Percentiles rank a stretch among this genome's conserved stretches.
These are phyloP conservation scores for Natator depressus DNA, from an alignment of 2,113 vertebrate species.

Conservation along the genomic window DNA sequence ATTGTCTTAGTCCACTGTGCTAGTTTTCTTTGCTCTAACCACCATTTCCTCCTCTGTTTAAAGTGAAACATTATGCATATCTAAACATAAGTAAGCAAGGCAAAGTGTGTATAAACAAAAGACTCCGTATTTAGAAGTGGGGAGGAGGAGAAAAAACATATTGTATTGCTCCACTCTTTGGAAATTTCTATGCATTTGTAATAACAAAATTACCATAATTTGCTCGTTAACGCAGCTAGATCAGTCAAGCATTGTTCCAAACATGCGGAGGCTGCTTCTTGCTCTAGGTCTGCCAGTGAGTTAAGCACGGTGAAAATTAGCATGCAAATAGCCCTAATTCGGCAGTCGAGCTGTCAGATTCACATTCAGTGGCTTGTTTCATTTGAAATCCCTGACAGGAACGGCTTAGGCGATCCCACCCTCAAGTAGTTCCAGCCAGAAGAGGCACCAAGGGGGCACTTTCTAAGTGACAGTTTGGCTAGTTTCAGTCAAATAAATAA, in stretches of 20 bases:
- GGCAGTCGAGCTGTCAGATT: conserved; percentile 83
- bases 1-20: not conserved
- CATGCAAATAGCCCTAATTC: conserved; percentile 90
- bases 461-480: conserved; percentile 84
- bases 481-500: conserved; percentile 74
- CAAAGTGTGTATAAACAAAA: conserved; percentile 78
- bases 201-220: conserved; percentile 92
- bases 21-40: not conserved
- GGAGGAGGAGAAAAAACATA: conserved; percentile 79
- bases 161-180: conserved; percentile 82
- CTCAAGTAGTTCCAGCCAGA: conserved; percentile 78
- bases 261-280: conserved; percentile 72
- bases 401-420: conserved; percentile 76
- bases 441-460: conserved; percentile 80
- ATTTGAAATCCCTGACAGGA: conserved; percentile 85
- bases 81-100: conserved; percentile 67
- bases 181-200: conserved; percentile 91
- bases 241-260: conserved; percentile 89
- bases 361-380: conserved; percentile 77
- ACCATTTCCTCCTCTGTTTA: not conserved
- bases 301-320: conserved; percentile 84
- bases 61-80: conserved; percentile 25
- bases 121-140: conserved; percentile 72
- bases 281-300: conserved; percentile 82
- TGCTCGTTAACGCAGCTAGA: conserved; percentile 87